These are phyloP conservation scores for Moxostoma hubbsi DNA, from an alignment of 2,797 vertebrate genomes.

Conservation along the genomic window DNA sequence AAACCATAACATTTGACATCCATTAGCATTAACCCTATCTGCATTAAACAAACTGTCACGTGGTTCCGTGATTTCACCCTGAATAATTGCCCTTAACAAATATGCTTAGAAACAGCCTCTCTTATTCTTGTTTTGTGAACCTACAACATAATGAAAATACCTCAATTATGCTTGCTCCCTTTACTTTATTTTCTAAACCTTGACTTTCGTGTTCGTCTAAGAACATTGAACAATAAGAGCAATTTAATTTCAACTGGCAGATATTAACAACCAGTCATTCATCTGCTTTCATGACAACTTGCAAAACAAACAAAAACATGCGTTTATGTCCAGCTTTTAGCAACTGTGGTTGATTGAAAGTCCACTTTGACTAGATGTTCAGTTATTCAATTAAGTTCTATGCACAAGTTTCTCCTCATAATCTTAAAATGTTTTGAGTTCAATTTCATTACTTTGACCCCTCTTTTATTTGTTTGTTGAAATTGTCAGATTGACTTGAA, in stretches of 20 bases:
- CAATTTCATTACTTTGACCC: not conserved
- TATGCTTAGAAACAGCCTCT: not conserved
- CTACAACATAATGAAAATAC: not conserved
- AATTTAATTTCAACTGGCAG: not conserved
- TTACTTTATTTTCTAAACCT: conserved; percentile 2
- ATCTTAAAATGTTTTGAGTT: not conserved
- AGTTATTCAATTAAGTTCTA: not conserved
- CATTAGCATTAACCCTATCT: not conserved
- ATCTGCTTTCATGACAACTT: not conserved
- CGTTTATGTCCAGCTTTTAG: not conserved
- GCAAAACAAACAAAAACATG: not conserved
- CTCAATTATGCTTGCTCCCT: not conserved
- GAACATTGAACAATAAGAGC: not conserved
- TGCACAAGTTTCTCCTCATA: not conserved
- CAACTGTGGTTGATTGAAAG: not conserved
- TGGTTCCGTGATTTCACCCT: conserved; percentile 4
- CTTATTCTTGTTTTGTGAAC: not conserved
- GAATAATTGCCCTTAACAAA: conserved; percentile 4
- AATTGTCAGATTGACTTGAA: not conserved
- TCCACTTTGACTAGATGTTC: not conserved
- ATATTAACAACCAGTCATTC: not conserved
- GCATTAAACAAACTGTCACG: too few species aligned
- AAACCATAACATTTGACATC: not conserved
- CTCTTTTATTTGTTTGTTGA: too few species aligned
- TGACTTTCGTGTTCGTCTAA: not conserved